Conservation (phyloP, 2,113 vertebrate genomes). For the Rhinopomastus cyanomelas region DNA sequence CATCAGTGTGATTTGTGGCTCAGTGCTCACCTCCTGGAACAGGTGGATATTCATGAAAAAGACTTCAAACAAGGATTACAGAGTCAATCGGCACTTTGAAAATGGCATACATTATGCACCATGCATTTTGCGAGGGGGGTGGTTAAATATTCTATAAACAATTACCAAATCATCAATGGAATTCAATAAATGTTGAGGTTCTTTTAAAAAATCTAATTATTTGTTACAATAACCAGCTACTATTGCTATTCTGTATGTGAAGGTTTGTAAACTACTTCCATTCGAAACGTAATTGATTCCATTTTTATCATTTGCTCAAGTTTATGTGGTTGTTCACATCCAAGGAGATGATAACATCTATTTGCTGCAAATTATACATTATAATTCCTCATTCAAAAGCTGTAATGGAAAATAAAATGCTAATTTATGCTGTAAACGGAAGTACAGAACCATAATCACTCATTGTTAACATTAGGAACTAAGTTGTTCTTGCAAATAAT, state of each 20-base stretch:
- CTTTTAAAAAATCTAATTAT: conserved; percentile 77
- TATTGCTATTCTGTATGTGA: conserved; percentile 72
- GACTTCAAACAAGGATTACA: neutral
- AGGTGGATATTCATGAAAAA: neutral
- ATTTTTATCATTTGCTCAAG: conserved; percentile 83
- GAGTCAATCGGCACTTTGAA: conserved; percentile 13
- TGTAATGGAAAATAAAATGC: conserved; percentile 83
- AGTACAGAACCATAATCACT: conserved; percentile 81
- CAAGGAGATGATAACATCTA: conserved; percentile 85
- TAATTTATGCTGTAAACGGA: conserved; percentile 84
- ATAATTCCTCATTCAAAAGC: conserved; percentile 84
- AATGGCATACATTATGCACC: conserved; percentile 3
- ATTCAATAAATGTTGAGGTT: conserved; percentile 74
- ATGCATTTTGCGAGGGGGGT: conserved; percentile 15
- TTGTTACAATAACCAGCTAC: conserved; percentile 78
- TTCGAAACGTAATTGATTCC: conserved; percentile 83
- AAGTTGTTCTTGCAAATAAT: conserved; percentile 77
- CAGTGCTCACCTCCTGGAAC: neutral
- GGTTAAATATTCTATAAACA: conserved; percentile 60
- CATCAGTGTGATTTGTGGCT: neutral
- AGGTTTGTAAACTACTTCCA: conserved; percentile 81
- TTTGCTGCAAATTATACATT: conserved; percentile 86
- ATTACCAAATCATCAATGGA: conserved; percentile 74
- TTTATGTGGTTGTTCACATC: conserved; percentile 80
- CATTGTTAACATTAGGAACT: conserved; percentile 82